These are phyloP conservation scores for Amblyjoppa proteus DNA, from an alignment of 2,888 invertebrate genomes.

Conservation along the genomic window DNA sequence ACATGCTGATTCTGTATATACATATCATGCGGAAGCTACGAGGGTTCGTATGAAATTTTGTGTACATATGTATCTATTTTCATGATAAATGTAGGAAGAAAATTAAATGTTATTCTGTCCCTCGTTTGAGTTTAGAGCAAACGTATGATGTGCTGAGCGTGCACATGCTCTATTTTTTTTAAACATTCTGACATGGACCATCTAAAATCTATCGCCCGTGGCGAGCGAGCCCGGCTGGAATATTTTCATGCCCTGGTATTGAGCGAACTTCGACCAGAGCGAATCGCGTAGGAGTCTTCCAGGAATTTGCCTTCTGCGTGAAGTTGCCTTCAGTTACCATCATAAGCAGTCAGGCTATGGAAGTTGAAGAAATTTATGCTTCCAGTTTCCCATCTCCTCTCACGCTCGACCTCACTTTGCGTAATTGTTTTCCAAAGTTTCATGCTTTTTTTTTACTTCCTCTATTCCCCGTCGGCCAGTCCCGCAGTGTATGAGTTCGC, in stretches of 20 bases:
- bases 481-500: background rate
- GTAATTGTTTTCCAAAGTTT: slow-evolving; percentile 45
- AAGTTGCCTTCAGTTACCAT: background rate
- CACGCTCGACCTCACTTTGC: slow-evolving; percentile 42
- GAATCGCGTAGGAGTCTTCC: background rate
- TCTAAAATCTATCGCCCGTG: no score
- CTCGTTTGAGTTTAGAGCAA: background rate
- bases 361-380: slow-evolving; percentile 11
- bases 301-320: background rate
- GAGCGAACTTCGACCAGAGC: background rate
- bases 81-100: background rate
- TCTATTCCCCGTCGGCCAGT: background rate
- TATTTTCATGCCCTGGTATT: background rate
- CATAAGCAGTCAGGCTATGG: slow-evolving; percentile 5
- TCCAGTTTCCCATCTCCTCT: slow-evolving; percentile 20
- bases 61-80: background rate
- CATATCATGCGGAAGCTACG: background rate
- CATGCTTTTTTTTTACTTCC: background rate
- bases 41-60: background rate
- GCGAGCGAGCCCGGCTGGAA: no score
- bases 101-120: background rate
- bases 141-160: background rate
- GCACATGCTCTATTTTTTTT: background rate
- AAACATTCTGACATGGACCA: background rate
- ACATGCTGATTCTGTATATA: background rate